Base-by-base conservation (phyloP, 1,140 invertebrate species). In the Aradophagus sp. region DNA sequence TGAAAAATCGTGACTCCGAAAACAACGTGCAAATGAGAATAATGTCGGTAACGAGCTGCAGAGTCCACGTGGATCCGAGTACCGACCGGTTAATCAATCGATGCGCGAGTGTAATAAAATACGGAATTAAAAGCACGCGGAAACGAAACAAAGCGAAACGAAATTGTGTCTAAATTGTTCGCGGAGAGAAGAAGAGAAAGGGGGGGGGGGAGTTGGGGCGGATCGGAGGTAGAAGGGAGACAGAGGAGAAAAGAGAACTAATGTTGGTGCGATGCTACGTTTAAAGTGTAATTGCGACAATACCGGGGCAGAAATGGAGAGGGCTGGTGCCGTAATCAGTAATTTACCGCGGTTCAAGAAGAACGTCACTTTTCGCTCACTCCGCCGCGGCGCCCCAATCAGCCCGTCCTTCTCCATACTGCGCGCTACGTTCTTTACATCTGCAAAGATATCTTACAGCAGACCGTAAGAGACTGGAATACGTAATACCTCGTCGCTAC, bases 341-440 rank as follows among this genome's bases (percentile, higher is more conserved):
- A 74, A 74, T 78, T 78, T 74, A 73, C 36, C 58, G 67, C 67
- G 34, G 61, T 58, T 62, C 34, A 32, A 58, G 47, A 67, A 67
- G 45, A 58, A 38, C 56, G 55, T 76, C 58, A 44, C 41, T 63
- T 59, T 72, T 56, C 31, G 45, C 38, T 58, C 27, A 47, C 35
- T 59, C 23, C 55, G 5, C 38, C 27, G 56, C 52, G 0, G 7
- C 16, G 0, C 27, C 5, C 11, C 11, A 7, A 38, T 62, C 15
- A 27, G 20, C 8, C 14, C 42, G 35, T 72, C 74, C n/a, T 45
- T 31, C 29, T 75, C 42, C 53, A 13, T 11, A 12, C 14, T 17
- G 35, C 8, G 35, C 20, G 12, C 32, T 23, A 42, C 42, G 38
- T 50, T 66, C 41, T 63, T 73, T 73, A 41, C 56, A 66, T 66